Evolutionary conservation across 1,140 invertebrate genomes (phyloP), one percentile per base, ranked within the genome.

Genomic region (Choristoneura fumiferana): DNA sequence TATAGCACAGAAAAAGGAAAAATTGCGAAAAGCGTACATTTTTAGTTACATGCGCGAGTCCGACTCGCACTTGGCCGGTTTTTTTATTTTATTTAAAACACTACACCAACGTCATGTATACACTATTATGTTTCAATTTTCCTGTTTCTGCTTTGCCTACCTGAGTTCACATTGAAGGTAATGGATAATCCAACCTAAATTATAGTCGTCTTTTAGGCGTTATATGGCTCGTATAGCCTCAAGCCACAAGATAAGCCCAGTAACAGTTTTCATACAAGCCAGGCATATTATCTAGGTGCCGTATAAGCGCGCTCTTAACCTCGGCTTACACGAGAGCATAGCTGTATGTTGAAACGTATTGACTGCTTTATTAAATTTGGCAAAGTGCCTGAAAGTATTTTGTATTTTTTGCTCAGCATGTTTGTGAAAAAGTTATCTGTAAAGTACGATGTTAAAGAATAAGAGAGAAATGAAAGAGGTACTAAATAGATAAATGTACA

Each of bases 341-440:
- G 43, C 17, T 49, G 43, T 10, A 5, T 18, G 43, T 29, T 14
- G 40, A 45, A 49, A 49, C 43, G 22, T 49, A 49, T 49, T 49
- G 43, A 49, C 43, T 49, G 43, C 43, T 49, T 49, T 49, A 49
- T 49, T 49, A 49, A 49, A 49, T 49, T 49, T 49, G 43, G 43
- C 43, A 49, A 17, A 49, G 43, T 49, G 43, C 43, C 43, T 49
- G 29, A 49, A 49, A 49, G 43, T 49, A 49, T 49, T 49, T 49
- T 49, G 43, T 49, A 45, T 45, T 49, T 49, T 49, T 49, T 49
- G 43, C 43, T 17, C 43, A 49, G n/a, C 43, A 15, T 18, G 4
- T 10, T 49, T 49, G 29, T 33, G 43, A 33, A 49, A 49, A 33
- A 29, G 22, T 29, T 29, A 29, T 29, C 22, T 29, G 22, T 29